phyloP scores from a whole-genome alignment of 2,888 invertebrate species.

The Criorhina ranunculi region DNA sequence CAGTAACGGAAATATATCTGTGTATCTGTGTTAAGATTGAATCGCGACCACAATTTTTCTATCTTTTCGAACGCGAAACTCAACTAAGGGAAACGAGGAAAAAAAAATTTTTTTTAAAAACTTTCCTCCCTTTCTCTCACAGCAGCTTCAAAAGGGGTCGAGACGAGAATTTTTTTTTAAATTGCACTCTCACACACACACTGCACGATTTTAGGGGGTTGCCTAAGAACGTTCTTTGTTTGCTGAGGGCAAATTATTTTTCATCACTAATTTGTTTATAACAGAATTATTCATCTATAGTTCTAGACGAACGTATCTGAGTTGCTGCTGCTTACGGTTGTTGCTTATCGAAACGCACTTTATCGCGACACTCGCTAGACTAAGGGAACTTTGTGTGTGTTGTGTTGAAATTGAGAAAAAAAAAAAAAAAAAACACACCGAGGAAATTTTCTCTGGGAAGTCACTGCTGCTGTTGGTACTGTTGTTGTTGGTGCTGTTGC shows the following conservation, averaged over 20 bases:
- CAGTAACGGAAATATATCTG: constrained; percentile 29
- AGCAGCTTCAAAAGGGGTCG: too few relatives aligned
- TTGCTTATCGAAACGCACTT: constrained; percentile 73
- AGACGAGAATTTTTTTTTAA: constrained; percentile 8
- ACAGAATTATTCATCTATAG: not conserved
- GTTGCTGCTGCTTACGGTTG: constrained; percentile 13
- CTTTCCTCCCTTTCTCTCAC: too few relatives aligned
- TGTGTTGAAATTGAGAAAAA: constrained; percentile 29
- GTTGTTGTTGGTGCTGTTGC: constrained; percentile 22
- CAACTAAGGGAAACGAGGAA: constrained; percentile 11
- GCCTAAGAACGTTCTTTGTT: constrained; percentile 4
- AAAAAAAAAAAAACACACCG: too few relatives aligned
- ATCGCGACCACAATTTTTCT: constrained; percentile 69
- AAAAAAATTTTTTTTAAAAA: not conserved
- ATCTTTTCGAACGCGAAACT: constrained; percentile 47
- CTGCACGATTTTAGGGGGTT: constrained; percentile 12
- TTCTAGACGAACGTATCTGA: constrained; percentile 30
- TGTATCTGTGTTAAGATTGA: constrained; percentile 71
- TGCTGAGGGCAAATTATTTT: not conserved
- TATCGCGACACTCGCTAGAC: constrained; percentile 75
- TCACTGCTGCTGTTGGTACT: too few relatives aligned
- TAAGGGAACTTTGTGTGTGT: constrained; percentile 63
- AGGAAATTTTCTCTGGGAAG: constrained; percentile 41
- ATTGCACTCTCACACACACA: constrained; percentile 23
- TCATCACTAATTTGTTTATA: constrained; percentile 48